Base-by-base conservation (phyloP, 30 jellyfish, hydroid and myxozoan species). In the Hydra vulgaris region DNA sequence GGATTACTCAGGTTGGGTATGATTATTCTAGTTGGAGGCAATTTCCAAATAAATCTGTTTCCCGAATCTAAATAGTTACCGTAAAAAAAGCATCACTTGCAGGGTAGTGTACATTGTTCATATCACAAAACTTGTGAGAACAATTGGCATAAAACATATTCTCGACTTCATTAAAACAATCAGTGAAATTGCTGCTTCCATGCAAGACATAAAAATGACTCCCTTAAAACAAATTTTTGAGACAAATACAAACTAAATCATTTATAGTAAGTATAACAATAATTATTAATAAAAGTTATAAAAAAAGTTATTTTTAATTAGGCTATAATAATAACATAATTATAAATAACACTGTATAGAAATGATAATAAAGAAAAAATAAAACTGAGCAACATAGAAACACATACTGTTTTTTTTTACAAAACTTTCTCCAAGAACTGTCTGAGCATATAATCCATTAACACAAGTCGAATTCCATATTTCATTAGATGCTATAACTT, bases 341-440 rank as follows among this genome's bases (percentile, higher is more conserved):
- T n/a, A n/a, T n/a, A n/a, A n/a, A n/a, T n/a, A n/a, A n/a, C n/a
- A n/a, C n/a, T n/a, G n/a, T n/a, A n/a, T n/a, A n/a, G n/a, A n/a
- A n/a, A n/a, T n/a, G n/a, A n/a, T n/a, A n/a, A n/a, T n/a, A n/a
- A 20, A 20, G 76, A 69, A 20, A 20, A 69, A 15, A 20, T 23
- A 12, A 18, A 17, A 71, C 1, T 0, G 26, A 23, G 0, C 27
- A 71, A 71, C 17, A 15, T 0, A 27, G 53, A 27, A 71, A 21
- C 76, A 73, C 81, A 20, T n/a, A 17, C 23, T 20, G 8, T 26
- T 68, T 16, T 74, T 20, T 21, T 74, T 74, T 24, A 7, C 23
- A 74, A 74, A 17, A 25, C 82, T 74, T 26, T 74, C 82, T 25
- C 82, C 82, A 40, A 74, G 25, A 16, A 74, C 69, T 17, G 20